Base-by-base conservation (phyloP, 2,888 invertebrate species). In the Brenthis daphne region DNA sequence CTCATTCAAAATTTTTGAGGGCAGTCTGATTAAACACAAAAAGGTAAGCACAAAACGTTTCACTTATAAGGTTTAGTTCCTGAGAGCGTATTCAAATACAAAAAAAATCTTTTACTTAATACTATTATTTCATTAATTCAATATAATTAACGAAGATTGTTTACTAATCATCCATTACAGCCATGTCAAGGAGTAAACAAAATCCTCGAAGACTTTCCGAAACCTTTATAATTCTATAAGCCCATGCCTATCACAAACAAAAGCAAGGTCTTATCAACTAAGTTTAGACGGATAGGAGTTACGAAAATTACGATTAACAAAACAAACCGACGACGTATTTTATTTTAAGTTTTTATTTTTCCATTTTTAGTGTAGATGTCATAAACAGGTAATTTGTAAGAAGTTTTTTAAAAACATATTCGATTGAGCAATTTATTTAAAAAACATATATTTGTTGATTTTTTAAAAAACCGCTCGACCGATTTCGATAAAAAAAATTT, bases 231-330 rank as follows among this genome's bases (percentile, higher is more conserved):
- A 43, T 64, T 74, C 69, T 67, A 70, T 77, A 74, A 67, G 61
- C 74, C 65, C 48, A 72, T 61, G 61, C 57, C 61, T 67, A 72
- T 69, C 67, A 68, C 75, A 78, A 80, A 79, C 79, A 79, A 80
- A 79, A 78, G 76, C 76, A 77, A 76, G 76, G 76, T 71, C 71
- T 75, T 73, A 73, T 77, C 74, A 75, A 73, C 64, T 20, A 64
- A 70, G 47, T 67, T 60, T 48, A 51, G 56, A 70, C 64, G 56
- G 64, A 54, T 43, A 16, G 55, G 50, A 57, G 66, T 57, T 37
- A 37, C 57, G 53, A 47, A 61, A 67, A 60, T 20, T 64, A 55
- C 56, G 6, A 8, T 51, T 43, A 56, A 16, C 50, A 57, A 67
- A 57, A 57, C 54, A 55, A 55, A 48, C 14, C 33, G 29, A 63